Evolutionary conservation across 2,888 invertebrate genomes (phyloP).

Genomic region (Icerya purchasi): DNA sequence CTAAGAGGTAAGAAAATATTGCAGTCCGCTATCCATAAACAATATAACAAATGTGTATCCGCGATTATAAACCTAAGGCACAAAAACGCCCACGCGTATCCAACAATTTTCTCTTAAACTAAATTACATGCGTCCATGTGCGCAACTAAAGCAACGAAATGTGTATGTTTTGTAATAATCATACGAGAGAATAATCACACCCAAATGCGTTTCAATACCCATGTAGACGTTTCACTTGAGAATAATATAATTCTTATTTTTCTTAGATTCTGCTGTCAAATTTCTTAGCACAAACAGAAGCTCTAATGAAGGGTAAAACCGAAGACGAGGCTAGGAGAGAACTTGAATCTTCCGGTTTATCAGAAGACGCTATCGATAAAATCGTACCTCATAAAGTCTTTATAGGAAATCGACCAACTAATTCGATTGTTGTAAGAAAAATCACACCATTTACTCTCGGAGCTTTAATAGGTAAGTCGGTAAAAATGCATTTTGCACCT

Average conservation of each 20-base stretch:
- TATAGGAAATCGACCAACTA: constrained; percentile 89
- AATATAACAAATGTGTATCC: too few relatives aligned
- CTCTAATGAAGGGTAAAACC: constrained; percentile 69
- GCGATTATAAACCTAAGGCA: too few relatives aligned
- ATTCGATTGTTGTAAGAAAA: constrained; percentile 79
- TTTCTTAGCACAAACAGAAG: constrained; percentile 96
- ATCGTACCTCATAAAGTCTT: constrained; percentile 92
- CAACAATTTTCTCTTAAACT: too few relatives aligned
- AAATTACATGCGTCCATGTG: too few relatives aligned
- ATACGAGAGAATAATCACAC: background rate
- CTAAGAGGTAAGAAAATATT: too few relatives aligned
- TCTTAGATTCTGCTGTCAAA: constrained; percentile 69
- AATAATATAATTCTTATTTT: constrained; percentile 1
- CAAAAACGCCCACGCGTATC: too few relatives aligned
- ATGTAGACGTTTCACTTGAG: background rate
- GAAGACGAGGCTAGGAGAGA: constrained; percentile 50
- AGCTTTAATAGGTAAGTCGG: constrained; percentile 77
- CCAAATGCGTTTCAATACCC: background rate
- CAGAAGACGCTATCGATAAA: constrained; percentile 45
- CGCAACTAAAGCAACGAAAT: too few relatives aligned
- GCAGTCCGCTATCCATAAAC: too few relatives aligned
- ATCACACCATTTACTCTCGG: constrained; percentile 86
- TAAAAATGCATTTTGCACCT: too few relatives aligned
- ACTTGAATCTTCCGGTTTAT: constrained; percentile 54
- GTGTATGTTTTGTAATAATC: background rate